A percentile compares a stretch with the other conserved stretches of the same genome.
Conservation (phyloP, 1,140 invertebrate genomes). For the Asobara japonica region DNA sequence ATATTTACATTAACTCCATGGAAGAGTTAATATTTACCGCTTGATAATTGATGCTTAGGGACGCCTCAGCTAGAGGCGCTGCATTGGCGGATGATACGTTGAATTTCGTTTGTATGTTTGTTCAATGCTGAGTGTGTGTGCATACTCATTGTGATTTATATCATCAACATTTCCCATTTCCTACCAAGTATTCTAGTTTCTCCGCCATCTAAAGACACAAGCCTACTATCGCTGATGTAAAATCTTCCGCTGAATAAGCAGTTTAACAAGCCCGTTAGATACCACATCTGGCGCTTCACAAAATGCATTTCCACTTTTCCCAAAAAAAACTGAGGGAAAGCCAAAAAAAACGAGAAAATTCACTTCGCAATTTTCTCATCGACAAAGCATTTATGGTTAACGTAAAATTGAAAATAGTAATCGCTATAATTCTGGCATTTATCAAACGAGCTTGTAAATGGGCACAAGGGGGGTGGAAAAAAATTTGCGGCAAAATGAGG, state of each 20-base stretch:
- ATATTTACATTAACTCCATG: too few species aligned
- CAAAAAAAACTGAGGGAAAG: not conserved
- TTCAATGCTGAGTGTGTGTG: not conserved
- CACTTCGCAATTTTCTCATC: not conserved
- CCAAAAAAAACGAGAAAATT: not conserved
- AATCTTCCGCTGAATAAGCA: not conserved
- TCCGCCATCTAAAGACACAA: not conserved
- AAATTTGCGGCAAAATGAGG: not conserved
- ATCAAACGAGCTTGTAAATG: not conserved
- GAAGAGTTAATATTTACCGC: too few species aligned
- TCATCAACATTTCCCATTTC: conserved; percentile 17
- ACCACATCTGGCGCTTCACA: not conserved
- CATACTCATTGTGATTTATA: conserved; percentile 1
- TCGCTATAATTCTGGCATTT: not conserved
- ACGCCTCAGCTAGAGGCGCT: not conserved
- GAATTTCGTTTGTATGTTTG: not conserved
- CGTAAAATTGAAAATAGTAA: not conserved
- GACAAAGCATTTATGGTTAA: conserved; percentile 4
- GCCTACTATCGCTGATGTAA: not conserved
- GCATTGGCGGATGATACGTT: not conserved
- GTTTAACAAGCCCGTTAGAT: conserved; percentile 4
- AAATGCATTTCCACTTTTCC: not conserved
- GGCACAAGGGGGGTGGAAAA: not conserved
- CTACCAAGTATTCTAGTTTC: not conserved
- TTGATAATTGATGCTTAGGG: not conserved